phyloP scores from a whole-genome alignment of 2,888 invertebrate genomes.

The Eutolmus rufibarbis region DNA sequence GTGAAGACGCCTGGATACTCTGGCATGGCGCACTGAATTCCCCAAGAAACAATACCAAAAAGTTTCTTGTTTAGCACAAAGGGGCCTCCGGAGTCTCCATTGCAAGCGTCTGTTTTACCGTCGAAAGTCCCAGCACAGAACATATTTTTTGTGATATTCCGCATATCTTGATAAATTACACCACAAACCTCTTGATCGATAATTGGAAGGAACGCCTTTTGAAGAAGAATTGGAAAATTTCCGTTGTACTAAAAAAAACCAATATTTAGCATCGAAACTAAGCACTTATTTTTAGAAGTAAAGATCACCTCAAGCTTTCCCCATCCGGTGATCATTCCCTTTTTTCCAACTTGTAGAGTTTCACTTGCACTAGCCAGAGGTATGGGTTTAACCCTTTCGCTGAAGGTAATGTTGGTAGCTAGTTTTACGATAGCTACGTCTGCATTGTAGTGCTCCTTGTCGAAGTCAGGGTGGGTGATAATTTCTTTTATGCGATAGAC shows the following conservation, averaged over 20 bases:
- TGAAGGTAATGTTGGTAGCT: constrained; percentile 59
- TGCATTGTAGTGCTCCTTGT: constrained; percentile 57
- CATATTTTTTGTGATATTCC: constrained; percentile 39
- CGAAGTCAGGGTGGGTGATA: constrained; percentile 62
- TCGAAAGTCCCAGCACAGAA: constrained; percentile 44
- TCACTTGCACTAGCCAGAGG: constrained; percentile 54
- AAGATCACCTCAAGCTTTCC: constrained; percentile 35
- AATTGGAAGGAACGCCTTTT: constrained; percentile 37
- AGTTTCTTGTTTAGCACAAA: constrained; percentile 34
- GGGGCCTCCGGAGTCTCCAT: constrained; percentile 48
- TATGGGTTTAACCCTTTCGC: constrained; percentile 58
- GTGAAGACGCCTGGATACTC: constrained; percentile 45
- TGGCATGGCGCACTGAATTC: constrained; percentile 40
- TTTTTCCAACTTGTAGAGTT: constrained; percentile 24
- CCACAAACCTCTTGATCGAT: constrained; percentile 20
- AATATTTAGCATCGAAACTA: background rate
- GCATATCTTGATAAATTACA: constrained; percentile 5
- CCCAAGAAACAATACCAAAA: constrained; percentile 45
- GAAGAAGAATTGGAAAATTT: constrained; percentile 23
- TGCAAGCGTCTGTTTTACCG: constrained; percentile 44
- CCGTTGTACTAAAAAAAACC: constrained; percentile 23
- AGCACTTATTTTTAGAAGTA: background rate
- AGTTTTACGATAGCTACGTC: constrained; percentile 66
- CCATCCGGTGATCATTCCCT: constrained; percentile 42
- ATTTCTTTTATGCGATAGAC: constrained; percentile 62